A percentile compares a stretch with the other conserved stretches of the same genome.
Evolutionary conservation across 1,140 invertebrate species (phyloP).

Genomic region (Vollenhovia emeryi): DNA sequence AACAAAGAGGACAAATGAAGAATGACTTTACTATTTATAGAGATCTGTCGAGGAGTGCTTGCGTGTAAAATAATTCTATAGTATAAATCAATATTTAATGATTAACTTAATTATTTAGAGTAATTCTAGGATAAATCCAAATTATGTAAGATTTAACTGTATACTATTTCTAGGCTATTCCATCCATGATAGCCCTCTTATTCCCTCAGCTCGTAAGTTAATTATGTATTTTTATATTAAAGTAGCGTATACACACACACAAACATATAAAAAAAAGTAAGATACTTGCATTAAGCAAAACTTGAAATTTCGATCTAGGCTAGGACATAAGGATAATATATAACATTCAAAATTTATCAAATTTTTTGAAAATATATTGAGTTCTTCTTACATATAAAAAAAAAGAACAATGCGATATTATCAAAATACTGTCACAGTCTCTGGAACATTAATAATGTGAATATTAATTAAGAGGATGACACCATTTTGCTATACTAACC

Average conservation of each 20-base stretch:
- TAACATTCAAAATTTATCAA: slow-evolving; percentile 82
- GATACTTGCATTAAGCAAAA: slow-evolving; percentile 69
- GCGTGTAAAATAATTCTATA: slow-evolving; percentile 80
- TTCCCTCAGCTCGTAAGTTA: slow-evolving; percentile 85
- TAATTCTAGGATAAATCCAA: slow-evolving; percentile 77
- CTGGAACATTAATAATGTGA: slow-evolving; percentile 72
- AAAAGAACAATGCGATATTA: slow-evolving; percentile 78
- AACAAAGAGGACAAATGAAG: slow-evolving; percentile 60
- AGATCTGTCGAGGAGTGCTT: slow-evolving; percentile 74
- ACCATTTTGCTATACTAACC: slow-evolving; percentile 77
- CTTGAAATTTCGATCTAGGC: slow-evolving; percentile 79
- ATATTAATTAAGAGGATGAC: slow-evolving; percentile 73
- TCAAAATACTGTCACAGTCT: slow-evolving; percentile 80
- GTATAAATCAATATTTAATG: slow-evolving; percentile 77
- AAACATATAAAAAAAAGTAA: slow-evolving; percentile 69
- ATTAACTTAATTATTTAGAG: slow-evolving; percentile 76
- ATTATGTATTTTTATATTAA: slow-evolving; percentile 87
- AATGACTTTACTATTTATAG: slow-evolving; percentile 64
- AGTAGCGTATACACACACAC: slow-evolving; percentile 83
- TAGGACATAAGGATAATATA: slow-evolving; percentile 80
- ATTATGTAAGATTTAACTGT: slow-evolving; percentile 82
- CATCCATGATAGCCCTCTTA: slow-evolving; percentile 81
- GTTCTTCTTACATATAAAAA: slow-evolving; percentile 79
- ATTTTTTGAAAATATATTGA: slow-evolving; percentile 82
- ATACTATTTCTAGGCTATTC: slow-evolving; percentile 84